A percentile compares a stretch with the other conserved stretches of the same genome.
Conservation (phyloP, 2,113 vertebrate species). For the Mus spicilegus region DNA sequence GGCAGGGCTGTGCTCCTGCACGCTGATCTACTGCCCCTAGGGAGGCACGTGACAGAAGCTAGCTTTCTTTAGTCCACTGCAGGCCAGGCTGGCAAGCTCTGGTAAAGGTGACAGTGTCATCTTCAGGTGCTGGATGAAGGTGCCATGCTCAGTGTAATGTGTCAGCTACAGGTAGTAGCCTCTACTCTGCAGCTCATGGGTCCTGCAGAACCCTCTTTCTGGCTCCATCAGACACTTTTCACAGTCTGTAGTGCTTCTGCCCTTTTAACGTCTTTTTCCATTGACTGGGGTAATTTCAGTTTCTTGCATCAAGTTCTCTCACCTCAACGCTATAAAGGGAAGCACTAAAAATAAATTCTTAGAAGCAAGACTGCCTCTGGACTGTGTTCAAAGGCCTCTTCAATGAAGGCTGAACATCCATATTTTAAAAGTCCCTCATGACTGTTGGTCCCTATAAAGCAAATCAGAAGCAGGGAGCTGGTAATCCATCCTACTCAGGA, state of each 20-base stretch:
- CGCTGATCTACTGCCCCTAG: background rate
- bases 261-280: background rate
- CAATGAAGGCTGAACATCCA: background rate
- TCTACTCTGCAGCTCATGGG: background rate
- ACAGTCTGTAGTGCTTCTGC: background rate
- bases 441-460: background rate
- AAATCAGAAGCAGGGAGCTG: background rate
- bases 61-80: background rate
- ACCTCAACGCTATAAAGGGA: background rate
- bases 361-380: background rate
- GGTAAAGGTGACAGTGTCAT: background rate
- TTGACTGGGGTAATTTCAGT: background rate
- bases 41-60: background rate
- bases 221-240: background rate
- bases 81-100: background rate
- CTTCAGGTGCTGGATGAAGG: background rate
- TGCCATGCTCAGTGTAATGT: background rate
- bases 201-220: background rate
- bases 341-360: constrained; percentile 3
- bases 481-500: background rate
- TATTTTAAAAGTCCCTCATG: background rate
- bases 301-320: background rate
- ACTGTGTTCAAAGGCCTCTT: background rate
- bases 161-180: background rate
- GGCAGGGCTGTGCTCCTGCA: background rate